phyloP scores from a whole-genome alignment of 2,888 invertebrate species.

The Agapostemon virescens region DNA sequence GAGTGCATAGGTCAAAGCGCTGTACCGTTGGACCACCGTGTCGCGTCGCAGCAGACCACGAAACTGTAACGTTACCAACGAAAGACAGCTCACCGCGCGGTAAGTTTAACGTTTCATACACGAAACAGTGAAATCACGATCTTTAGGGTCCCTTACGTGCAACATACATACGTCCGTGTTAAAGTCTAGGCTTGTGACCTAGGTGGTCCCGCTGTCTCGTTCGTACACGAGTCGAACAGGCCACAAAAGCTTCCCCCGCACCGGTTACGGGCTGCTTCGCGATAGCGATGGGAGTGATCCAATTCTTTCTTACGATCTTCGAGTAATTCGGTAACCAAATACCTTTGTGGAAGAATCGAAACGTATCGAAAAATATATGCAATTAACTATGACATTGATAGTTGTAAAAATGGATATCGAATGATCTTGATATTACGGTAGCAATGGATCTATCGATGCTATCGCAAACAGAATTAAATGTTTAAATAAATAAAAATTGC shows the following conservation, averaged over 20 bases:
- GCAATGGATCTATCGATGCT: too few relatives aligned
- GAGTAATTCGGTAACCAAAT: not conserved
- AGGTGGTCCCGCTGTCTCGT: constrained; percentile 56
- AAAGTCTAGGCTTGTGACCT: constrained; percentile 44
- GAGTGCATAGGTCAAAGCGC: constrained; percentile 48
- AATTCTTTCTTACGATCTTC: not conserved
- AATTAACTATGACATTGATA: too few relatives aligned
- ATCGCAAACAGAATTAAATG: too few relatives aligned
- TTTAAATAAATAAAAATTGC: too few relatives aligned
- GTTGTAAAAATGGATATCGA: too few relatives aligned
- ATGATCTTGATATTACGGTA: too few relatives aligned
- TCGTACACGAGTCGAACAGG: constrained; percentile 24
- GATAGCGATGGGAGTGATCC: constrained; percentile 1
- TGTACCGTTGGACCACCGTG: constrained; percentile 58
- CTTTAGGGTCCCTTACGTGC: constrained; percentile 52
- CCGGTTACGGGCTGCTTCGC: constrained; percentile 14
- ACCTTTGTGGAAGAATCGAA: not conserved
- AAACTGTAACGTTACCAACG: constrained; percentile 51
- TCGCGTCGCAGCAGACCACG: constrained; percentile 41
- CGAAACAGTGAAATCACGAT: constrained; percentile 62
- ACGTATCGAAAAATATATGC: too few relatives aligned
- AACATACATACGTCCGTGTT: constrained; percentile 53
- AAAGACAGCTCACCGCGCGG: constrained; percentile 41
- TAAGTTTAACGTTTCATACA: constrained; percentile 61
- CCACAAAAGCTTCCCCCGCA: constrained; percentile 39